Evolutionary conservation across 2,797 vertebrate species (phyloP).

Genomic region (Leptoclinus maculatus): DNA sequence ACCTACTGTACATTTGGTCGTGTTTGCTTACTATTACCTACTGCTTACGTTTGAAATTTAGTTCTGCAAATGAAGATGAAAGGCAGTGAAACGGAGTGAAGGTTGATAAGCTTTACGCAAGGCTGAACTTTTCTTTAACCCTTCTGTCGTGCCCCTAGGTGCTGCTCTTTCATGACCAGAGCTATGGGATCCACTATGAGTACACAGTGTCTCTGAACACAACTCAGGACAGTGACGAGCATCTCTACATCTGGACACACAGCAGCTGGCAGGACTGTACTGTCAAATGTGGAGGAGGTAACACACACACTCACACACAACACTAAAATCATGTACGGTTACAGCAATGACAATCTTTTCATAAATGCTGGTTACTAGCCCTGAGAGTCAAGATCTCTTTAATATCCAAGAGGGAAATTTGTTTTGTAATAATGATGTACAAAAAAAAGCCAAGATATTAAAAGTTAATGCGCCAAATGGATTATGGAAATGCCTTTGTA

Average conservation of each 20-base stretch:
- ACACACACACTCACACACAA: constrained; percentile 12
- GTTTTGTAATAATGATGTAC: background rate
- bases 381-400: background rate
- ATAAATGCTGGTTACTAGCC: background rate
- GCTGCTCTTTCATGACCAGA: constrained; percentile 96
- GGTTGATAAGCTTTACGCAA: background rate
- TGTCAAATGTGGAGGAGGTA: constrained; percentile 96
- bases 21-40: background rate
- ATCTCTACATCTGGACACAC: constrained; percentile 96
- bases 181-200: constrained; percentile 96
- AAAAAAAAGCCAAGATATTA: background rate
- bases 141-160: constrained; percentile 82
- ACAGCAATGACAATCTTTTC: background rate
- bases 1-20: background rate
- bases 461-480: no score
- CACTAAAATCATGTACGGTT: background rate
- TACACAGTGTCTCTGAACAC: constrained; percentile 94
- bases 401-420: background rate
- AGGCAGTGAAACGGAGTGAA: background rate
- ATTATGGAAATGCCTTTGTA: no score
- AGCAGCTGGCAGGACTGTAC: constrained; percentile 95
- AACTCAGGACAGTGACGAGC: constrained; percentile 83
- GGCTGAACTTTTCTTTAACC: background rate
- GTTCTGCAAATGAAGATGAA: background rate
- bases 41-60: background rate